These are phyloP conservation scores for Albula goreensis DNA, from an alignment of 2,113 vertebrate species.

Conservation along the genomic window DNA sequence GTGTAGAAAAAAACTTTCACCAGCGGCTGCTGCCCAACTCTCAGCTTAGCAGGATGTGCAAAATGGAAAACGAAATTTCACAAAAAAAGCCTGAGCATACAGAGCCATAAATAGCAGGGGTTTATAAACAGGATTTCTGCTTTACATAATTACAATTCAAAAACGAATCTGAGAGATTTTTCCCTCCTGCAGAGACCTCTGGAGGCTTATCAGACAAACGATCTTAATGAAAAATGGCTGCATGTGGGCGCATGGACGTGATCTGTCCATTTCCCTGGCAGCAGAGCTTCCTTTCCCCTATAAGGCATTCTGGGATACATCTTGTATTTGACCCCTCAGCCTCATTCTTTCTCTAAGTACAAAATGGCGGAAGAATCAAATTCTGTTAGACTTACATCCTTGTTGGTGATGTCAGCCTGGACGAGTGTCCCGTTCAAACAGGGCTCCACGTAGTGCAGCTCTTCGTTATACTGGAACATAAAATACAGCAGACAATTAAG, in stretches of 20 bases:
- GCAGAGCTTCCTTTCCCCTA: not conserved
- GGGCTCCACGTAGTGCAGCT: slow-evolving; percentile 91
- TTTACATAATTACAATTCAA: slow-evolving; percentile 15
- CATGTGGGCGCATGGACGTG: not conserved
- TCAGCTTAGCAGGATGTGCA: not conserved
- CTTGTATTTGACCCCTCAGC: not conserved
- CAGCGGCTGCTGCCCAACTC: not conserved
- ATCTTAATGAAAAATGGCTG: slow-evolving; percentile 23
- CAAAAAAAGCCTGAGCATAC: not conserved
- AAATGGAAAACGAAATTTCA: slow-evolving; percentile 4
- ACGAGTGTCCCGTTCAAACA: slow-evolving; percentile 95
- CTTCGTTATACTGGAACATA: slow-evolving; percentile 88
- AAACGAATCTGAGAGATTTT: not conserved
- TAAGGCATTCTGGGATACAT: slow-evolving; percentile 7
- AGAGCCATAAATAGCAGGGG: slow-evolving; percentile 1
- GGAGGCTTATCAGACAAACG: slow-evolving; percentile 7
- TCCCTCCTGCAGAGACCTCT: slow-evolving; percentile 1
- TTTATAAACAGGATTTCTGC: slow-evolving; percentile 11
- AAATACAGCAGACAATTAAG: slow-evolving; percentile 17
- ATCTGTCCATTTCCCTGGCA: not conserved
- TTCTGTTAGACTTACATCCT: slow-evolving; percentile 80
- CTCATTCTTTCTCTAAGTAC: not conserved
- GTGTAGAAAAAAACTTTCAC: not conserved
- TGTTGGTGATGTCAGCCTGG: slow-evolving; percentile 95
- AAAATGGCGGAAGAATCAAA: not conserved